Evolutionary conservation across 1,140 invertebrate genomes (phyloP), one percentile per base, ranked within the genome.

Genomic region (Calliphora vicina): DNA sequence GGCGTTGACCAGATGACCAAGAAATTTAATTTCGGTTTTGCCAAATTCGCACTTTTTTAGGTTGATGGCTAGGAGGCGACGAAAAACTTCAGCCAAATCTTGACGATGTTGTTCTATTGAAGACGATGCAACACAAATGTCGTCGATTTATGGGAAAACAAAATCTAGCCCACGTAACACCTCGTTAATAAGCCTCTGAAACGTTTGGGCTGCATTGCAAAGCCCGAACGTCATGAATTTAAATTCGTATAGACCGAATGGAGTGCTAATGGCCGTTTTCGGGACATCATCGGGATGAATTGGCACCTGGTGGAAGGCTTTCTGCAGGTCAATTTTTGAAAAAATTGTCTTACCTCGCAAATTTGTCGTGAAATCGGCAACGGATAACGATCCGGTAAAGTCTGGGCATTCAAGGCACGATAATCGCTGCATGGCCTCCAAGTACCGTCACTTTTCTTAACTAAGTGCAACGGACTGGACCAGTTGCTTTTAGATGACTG

Each of bases 141-240:
- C 93, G 83, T 94, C 93, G 35, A 84, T 80, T 67, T 84, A 87
- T 6, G 74, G 67, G 82, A 88, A 91, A 17, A 87, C 85, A n/a
- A 91, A 84, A 17, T 86, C 90, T 87, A 83, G 83, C 15, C 86
- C 91, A 74, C 86, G 10, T 4, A 92, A 85, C 1, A 92, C 86
- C 15, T 87, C 45, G 85, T 92, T 87, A 83, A 93, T 92, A 15
- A 91, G 88, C 6, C 92, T 82, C 85, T 93, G 91, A 84, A 93
- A 93, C 0, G 90, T 91, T 61, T 91, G 87, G 1, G 50, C 57
- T 4, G 74, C 82, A 25, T 91, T 91, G 0, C 87, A 83, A 0
- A 92, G 82, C 5, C 90, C 90, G 80, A 91, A 91, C 0, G 86
- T 86, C 87, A 92, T 89, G 17, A 83, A 72, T 1, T 83, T 20